Evolutionary conservation across 1,140 invertebrate genomes (phyloP).

Genomic region (Calephelis virginiensis): DNA sequence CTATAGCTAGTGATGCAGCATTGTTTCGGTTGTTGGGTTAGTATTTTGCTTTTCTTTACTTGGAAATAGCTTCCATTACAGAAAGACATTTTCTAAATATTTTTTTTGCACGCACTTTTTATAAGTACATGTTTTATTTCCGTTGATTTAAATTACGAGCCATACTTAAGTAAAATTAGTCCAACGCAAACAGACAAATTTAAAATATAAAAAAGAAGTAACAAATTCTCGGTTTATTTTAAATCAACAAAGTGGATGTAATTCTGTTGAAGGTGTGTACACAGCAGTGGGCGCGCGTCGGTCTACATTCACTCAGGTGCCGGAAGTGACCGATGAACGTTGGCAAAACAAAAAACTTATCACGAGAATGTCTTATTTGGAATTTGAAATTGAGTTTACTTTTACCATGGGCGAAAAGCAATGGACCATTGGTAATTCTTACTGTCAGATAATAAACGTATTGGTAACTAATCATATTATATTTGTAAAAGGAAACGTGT

Average conservation of each 20-base stretch:
- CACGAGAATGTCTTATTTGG: slow-evolving; percentile 47
- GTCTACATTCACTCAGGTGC: slow-evolving; percentile 40
- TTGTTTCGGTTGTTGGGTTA: slow-evolving; percentile 16
- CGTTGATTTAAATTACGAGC: too few species aligned
- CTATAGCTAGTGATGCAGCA: slow-evolving; percentile 40
- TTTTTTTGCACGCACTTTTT: too few species aligned
- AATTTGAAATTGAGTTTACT: slow-evolving; percentile 54
- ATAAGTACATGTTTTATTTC: too few species aligned
- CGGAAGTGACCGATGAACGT: slow-evolving; percentile 42
- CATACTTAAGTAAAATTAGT: too few species aligned
- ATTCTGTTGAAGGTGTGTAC: slow-evolving; percentile 38
- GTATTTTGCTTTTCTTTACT: neutral
- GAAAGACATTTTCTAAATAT: too few species aligned
- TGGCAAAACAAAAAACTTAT: slow-evolving; percentile 31
- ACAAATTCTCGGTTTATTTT: neutral
- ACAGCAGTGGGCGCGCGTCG: slow-evolving; percentile 32
- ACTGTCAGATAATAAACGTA: neutral
- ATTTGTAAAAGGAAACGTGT: too few species aligned
- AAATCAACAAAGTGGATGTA: too few species aligned
- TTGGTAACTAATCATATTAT: too few species aligned
- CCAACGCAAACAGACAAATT: neutral
- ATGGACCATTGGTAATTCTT: slow-evolving; percentile 42
- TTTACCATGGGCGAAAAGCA: slow-evolving; percentile 40
- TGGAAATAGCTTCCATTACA: too few species aligned
- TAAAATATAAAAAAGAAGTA: neutral